Base-by-base conservation (phyloP, 2,888 invertebrate species). In the Nomada lathburiana region DNA sequence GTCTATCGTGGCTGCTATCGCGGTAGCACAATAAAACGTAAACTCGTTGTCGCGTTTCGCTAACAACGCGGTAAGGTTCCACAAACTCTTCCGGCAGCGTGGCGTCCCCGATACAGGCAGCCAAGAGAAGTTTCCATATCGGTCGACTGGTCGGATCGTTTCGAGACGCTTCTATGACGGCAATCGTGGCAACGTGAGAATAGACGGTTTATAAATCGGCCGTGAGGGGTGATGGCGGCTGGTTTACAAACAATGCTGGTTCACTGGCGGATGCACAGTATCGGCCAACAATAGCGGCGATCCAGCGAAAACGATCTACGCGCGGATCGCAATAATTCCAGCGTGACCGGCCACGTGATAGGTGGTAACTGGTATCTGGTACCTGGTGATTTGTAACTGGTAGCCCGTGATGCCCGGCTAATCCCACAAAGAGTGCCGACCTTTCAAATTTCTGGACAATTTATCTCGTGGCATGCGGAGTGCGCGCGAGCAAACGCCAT, bases 311-410 rank as follows among this genome's bases (percentile, higher is more conserved):
- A 75, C 62, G 76, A 57, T 64, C 52, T 36, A 70, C 42, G 42
- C 70, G 63, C 23, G 63, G 72, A 68, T 78, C 74, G 77, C 75
- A 76, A 77, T 84, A 83, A 80, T 86, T 86, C 76, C 60, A 52
- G 65, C 76, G 77, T 76, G 76, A 36, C 75, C 69, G 50, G 76
- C 68, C 64, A 80, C 84, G 80, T 85, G 88, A 89, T 88, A 91
- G 90, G 90, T 90, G 91, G 89, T 89, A 88, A 91, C 91, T 90
- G 90, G 89, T 89, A 91, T 91, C 92, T 92, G 92, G 92, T 91
- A 91, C 89, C 90, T 85, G 87, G 89, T 91, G 90, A 92, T 92
- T 91, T 91, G 90, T 91, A 89, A 89, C 89, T 89, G 89, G 91
- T 90, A 92, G 91, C 90, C 89, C 79, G 85, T 84, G 84, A 88